Percentiles rank a stretch among this genome's conserved stretches.
Conservation (phyloP, 2,888 invertebrate species). For the Beris chalybata region DNA sequence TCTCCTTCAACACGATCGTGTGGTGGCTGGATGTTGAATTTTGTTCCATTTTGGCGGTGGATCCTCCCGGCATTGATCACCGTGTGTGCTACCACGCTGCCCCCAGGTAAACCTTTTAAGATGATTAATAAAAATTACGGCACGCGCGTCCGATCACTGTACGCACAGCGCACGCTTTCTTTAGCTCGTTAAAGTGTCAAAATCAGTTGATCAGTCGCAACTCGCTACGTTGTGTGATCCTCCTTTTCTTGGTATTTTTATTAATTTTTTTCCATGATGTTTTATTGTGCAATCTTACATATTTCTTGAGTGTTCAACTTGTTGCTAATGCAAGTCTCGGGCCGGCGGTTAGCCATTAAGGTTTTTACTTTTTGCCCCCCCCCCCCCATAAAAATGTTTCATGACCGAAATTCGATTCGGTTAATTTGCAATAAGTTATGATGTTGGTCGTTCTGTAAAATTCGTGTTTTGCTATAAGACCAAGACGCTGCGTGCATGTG, state of each 20-base stretch:
- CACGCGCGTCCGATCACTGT: conserved; percentile 33
- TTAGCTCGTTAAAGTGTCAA: conserved; percentile 34
- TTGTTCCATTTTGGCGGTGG: neutral
- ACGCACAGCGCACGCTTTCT: conserved; percentile 7
- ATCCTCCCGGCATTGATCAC: neutral
- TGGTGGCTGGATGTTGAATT: neutral
- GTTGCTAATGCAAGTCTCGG: conserved; percentile 22
- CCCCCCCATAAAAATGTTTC: neutral
- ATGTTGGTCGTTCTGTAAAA: neutral
- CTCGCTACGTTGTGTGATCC: neutral
- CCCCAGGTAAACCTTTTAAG: neutral
- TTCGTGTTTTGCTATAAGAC: no score
- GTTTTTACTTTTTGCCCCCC: neutral
- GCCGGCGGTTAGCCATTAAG: neutral
- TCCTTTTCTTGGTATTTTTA: conserved; percentile 7
- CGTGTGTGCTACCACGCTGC: neutral
- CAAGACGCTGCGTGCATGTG: no score
- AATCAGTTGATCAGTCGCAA: conserved; percentile 11
- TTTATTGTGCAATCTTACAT: no score
- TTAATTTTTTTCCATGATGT: conserved; percentile 6
- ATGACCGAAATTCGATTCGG: conserved; percentile 16
- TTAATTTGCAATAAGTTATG: conserved; percentile 23
- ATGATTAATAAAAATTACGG: conserved; percentile 34
- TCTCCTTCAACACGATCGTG: conserved; percentile 12
- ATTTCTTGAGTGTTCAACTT: neutral